These are phyloP conservation scores for Channallabes apus DNA, from an alignment of 2,797 vertebrate species.

Conservation along the genomic window DNA sequence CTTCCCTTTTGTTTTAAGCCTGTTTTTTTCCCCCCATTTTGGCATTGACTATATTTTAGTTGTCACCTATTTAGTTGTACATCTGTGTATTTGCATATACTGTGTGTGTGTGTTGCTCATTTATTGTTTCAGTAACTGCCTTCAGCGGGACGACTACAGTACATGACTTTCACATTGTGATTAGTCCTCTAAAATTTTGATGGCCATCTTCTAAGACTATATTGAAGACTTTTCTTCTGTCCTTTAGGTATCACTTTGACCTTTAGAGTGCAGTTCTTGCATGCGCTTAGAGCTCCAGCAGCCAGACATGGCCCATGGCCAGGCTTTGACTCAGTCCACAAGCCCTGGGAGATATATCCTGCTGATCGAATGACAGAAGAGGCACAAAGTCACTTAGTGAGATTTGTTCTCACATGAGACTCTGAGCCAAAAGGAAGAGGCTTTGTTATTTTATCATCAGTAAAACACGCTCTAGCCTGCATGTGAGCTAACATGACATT, in stretches of 20 bases:
- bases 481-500: background rate
- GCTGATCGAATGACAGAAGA: conserved; percentile 25
- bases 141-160: background rate
- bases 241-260: conserved; percentile 8
- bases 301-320: background rate
- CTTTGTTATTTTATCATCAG: conserved; percentile 13
- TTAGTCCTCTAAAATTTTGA: background rate
- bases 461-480: conserved; percentile 31
- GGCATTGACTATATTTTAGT: background rate
- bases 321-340: conserved; percentile 29
- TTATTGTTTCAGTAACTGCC: background rate
- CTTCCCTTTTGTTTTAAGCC: conserved; percentile 26
- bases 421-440: conserved; percentile 17
- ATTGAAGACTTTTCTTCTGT: background rate
- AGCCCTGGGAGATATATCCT: conserved; percentile 12
- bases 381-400: conserved; percentile 14
- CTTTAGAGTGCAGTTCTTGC: conserved; percentile 22
- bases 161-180: background rate
- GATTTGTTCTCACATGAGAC: conserved; percentile 14
- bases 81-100: background rate
- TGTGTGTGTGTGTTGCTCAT: background rate
- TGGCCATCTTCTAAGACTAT: background rate
- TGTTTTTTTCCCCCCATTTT: background rate
- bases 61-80: background rate
- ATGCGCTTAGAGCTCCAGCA: conserved; percentile 24